These are phyloP conservation scores for Felis catus DNA, from an alignment of 2,113 vertebrate genomes.

Conservation along the genomic window DNA sequence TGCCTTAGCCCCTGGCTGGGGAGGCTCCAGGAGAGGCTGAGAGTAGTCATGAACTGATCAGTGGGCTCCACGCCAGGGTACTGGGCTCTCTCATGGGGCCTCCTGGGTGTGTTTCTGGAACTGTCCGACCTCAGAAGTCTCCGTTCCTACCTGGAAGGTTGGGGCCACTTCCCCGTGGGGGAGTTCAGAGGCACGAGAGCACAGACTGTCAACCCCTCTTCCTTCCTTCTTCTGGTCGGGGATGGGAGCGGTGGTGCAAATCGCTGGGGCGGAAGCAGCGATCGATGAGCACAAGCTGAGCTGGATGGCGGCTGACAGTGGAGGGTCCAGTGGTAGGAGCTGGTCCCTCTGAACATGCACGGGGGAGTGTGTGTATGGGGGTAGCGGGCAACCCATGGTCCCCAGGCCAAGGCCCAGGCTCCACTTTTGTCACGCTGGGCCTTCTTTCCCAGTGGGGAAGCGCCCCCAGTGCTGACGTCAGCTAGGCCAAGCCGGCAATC, in stretches of 20 bases:
- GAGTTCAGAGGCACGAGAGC: not conserved
- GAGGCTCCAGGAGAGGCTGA: not conserved
- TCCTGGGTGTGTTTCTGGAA: not conserved
- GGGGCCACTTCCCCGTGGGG: not conserved
- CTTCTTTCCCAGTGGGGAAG: too few species aligned
- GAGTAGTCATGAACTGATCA: rapidly evolving
- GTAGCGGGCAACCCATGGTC: not conserved
- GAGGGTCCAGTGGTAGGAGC: not conserved
- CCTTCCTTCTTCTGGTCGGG: not conserved
- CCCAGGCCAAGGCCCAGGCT: not conserved
- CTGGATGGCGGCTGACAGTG: not conserved
- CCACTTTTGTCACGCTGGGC: rapidly evolving
- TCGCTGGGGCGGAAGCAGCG: not conserved
- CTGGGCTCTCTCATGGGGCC: not conserved
- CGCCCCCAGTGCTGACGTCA: not conserved
- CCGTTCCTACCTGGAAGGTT: not conserved
- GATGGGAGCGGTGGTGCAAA: too few species aligned
- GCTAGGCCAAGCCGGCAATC: not conserved
- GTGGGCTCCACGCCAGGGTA: not conserved
- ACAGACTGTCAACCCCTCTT: not conserved
- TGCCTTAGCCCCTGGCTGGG: not conserved
- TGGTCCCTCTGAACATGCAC: rapidly evolving
- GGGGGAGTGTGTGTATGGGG: not conserved
- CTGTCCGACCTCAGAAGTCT: not conserved
- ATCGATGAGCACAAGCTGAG: not conserved